Evolutionary conservation across 2,888 invertebrate genomes (phyloP).

Genomic region (Xylophagus ater): DNA sequence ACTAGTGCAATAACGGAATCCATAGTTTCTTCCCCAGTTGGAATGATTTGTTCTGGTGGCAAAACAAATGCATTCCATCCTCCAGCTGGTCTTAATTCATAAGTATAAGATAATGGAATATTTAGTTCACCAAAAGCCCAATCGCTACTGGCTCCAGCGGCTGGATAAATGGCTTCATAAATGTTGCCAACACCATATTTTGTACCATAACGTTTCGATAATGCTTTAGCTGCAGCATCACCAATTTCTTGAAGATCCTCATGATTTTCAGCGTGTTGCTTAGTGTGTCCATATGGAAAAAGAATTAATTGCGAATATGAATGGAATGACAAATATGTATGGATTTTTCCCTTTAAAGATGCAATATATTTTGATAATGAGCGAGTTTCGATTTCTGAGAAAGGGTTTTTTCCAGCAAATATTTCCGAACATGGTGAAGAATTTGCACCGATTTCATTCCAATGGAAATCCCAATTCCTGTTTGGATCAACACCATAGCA

Average conservation of each 20-base stretch:
- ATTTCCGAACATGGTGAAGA: constrained; percentile 36
- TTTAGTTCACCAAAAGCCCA: constrained; percentile 52
- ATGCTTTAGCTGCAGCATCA: background rate
- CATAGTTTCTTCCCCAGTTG: constrained; percentile 51
- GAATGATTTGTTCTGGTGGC: constrained; percentile 51
- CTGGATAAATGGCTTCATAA: constrained; percentile 23
- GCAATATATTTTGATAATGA: constrained; percentile 46
- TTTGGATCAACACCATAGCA: constrained; percentile 52
- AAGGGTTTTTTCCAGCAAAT: constrained; percentile 44
- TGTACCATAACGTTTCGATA: constrained; percentile 44
- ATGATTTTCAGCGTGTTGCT: constrained; percentile 42
- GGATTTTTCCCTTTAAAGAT: constrained; percentile 42
- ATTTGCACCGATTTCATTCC: constrained; percentile 47
- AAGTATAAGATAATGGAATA: constrained; percentile 46
- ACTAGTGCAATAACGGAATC: constrained; percentile 43
- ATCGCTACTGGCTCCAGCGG: constrained; percentile 49
- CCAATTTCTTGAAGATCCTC: constrained; percentile 13
- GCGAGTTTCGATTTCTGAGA: constrained; percentile 47
- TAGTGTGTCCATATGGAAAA: constrained; percentile 54
- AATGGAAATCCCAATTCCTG: constrained; percentile 53
- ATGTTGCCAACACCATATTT: constrained; percentile 44
- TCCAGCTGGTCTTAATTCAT: constrained; percentile 44
- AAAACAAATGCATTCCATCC: constrained; percentile 49
- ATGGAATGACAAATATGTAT: constrained; percentile 61
- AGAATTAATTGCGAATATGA: constrained; percentile 62